A percentile compares a stretch with the other conserved stretches of the same genome.
Conservation (phyloP, 2,888 invertebrate species). For the Trissolcus japonicus region DNA sequence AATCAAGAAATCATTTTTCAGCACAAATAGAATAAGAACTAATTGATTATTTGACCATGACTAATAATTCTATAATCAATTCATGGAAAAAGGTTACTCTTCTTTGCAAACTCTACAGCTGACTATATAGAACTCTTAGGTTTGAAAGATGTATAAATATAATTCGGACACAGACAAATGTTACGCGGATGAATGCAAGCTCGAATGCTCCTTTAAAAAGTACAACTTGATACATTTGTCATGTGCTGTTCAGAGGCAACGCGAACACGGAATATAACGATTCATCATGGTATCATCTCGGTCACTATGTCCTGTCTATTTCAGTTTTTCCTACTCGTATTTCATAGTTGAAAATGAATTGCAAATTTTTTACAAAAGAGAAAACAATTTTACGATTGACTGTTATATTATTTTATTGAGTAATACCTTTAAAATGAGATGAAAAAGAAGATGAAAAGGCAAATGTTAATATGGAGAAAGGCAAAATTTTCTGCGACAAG, state of each 20-base stretch:
- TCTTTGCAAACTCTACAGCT: neutral
- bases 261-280: conserved; percentile 60
- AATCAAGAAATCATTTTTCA: no score
- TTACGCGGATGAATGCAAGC: conserved; percentile 65
- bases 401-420: no score
- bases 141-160: conserved; percentile 9
- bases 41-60: no score
- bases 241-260: conserved; percentile 27
- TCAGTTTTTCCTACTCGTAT: conserved; percentile 13
- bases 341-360: no score
- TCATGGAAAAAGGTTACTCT: no score
- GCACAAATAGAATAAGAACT: no score
- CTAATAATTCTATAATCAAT: no score
- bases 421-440: neutral
- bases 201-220: conserved; percentile 28
- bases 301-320: conserved; percentile 61
- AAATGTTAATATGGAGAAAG: conserved; percentile 19
- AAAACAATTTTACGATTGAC: no score
- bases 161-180: conserved; percentile 58
- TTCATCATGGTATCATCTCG: conserved; percentile 71
- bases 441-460: conserved; percentile 5
- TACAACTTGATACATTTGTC: conserved; percentile 52
- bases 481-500: conserved; percentile 41
- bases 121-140: neutral
- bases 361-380: no score